These are phyloP conservation scores for Mastomys natalensis DNA, from an alignment of 2,113 vertebrate species.

Conservation along the genomic window DNA sequence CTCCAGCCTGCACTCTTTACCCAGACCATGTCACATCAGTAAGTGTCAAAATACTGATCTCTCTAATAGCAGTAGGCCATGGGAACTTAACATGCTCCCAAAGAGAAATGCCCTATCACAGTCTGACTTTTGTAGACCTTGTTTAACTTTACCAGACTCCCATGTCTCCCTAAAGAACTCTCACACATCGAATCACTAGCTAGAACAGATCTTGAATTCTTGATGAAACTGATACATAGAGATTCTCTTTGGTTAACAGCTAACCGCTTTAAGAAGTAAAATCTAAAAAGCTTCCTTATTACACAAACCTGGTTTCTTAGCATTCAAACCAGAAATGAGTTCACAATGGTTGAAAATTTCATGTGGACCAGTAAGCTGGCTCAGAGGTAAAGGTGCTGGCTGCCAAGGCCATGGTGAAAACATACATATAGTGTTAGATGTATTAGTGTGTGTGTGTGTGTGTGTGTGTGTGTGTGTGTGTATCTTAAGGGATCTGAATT, in stretches of 20 bases:
- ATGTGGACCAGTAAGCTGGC: no score
- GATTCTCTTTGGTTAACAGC: conserved; percentile 39
- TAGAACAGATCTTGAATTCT: background rate
- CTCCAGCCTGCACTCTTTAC: conserved; percentile 3
- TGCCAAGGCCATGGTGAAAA: no score
- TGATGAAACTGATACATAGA: background rate
- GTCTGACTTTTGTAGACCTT: background rate
- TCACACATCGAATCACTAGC: background rate
- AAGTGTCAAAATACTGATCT: conserved; percentile 27
- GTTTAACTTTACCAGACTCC: background rate
- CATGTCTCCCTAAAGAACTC: background rate
- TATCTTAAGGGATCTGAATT: background rate
- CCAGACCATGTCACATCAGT: background rate
- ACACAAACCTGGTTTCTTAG: conserved; percentile 5
- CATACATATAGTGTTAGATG: no score
- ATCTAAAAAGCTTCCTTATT: background rate
- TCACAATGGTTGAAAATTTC: conserved; percentile 9
- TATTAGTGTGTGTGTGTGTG: no score
- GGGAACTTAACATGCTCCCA: background rate
- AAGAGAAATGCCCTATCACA: conserved; percentile 3
- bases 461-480: no score
- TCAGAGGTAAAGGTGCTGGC: background rate
- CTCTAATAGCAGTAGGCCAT: background rate
- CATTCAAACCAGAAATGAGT: background rate
- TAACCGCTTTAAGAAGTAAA: conserved; percentile 16